These are phyloP conservation scores for Epizoanthus stellaris DNA, from an alignment of 92 coral and sea anemone genomes.

Conservation along the genomic window DNA sequence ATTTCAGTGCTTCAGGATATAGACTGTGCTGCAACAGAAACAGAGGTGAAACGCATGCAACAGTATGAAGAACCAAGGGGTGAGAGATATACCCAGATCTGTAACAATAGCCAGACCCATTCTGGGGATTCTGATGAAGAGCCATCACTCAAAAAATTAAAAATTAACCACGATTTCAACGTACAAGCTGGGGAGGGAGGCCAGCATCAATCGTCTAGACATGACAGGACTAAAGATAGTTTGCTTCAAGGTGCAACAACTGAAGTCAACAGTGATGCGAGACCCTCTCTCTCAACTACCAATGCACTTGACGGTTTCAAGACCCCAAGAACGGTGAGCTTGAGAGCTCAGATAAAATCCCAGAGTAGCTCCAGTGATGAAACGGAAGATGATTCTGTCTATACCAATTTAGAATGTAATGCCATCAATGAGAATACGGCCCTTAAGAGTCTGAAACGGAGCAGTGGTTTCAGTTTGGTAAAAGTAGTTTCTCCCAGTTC, in stretches of 20 bases:
- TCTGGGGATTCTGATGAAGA: conserved; percentile 7
- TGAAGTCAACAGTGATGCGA: background rate
- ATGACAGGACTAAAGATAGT: background rate
- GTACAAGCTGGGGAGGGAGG: background rate
- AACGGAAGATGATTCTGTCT: conserved; percentile 17
- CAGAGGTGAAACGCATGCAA: background rate
- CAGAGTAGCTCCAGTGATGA: conserved; percentile 20
- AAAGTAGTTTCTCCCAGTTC: background rate
- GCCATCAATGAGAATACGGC: background rate
- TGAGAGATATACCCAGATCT: background rate
- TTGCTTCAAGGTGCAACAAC: background rate
- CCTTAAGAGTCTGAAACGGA: background rate
- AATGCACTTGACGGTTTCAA: background rate
- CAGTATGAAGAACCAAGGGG: background rate
- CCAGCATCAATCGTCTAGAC: background rate
- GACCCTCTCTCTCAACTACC: background rate
- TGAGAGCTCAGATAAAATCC: background rate
- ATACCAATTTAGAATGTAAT: background rate
- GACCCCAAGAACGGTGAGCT: background rate
- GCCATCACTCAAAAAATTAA: conserved; percentile 26
- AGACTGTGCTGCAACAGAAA: background rate
- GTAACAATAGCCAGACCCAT: background rate
- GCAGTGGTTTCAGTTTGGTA: background rate
- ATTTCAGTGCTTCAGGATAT: conserved; percentile 61
- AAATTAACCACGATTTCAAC: background rate